These are phyloP conservation scores for Drosophila fungiperda DNA, from an alignment of 2,888 invertebrate genomes.

Conservation along the genomic window DNA sequence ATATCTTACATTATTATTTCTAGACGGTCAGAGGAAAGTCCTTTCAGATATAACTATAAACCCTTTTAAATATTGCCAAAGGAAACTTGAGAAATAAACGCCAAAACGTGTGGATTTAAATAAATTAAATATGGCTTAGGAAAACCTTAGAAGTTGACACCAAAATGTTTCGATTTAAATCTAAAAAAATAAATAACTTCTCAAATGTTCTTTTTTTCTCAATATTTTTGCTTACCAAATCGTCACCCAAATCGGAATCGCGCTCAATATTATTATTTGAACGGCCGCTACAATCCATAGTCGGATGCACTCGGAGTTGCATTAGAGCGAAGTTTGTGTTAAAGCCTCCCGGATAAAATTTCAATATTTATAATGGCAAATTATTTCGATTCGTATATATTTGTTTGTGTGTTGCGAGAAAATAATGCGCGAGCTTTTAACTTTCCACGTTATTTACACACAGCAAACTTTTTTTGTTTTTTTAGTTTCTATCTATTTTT, in stretches of 20 bases:
- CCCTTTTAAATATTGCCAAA: background rate
- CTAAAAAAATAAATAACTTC: background rate
- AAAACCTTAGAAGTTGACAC: background rate
- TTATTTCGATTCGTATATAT: slow-evolving; percentile 25
- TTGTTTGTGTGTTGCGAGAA: slow-evolving; percentile 19
- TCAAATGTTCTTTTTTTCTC: background rate
- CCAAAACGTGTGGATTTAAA: background rate
- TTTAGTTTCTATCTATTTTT: slow-evolving; percentile 7
- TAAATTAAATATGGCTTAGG: background rate
- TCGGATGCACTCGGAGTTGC: slow-evolving; percentile 76
- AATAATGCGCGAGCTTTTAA: slow-evolving; percentile 36
- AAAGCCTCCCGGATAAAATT: slow-evolving; percentile 7
- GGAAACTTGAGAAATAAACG: background rate
- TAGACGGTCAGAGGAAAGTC: background rate
- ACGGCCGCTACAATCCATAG: slow-evolving; percentile 78
- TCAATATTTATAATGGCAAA: slow-evolving; percentile 9
- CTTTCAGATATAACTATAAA: background rate
- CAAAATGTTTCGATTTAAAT: background rate
- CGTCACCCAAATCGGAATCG: slow-evolving; percentile 77
- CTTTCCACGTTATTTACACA: slow-evolving; percentile 46
- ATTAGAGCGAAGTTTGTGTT: slow-evolving; percentile 48
- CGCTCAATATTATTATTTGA: slow-evolving; percentile 77
- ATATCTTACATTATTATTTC: no score
- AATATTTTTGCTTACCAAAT: slow-evolving; percentile 65
- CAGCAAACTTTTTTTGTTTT: slow-evolving; percentile 44